phyloP scores from a whole-genome alignment of 2,888 invertebrate genomes.

The Lomographa bimaculata region DNA sequence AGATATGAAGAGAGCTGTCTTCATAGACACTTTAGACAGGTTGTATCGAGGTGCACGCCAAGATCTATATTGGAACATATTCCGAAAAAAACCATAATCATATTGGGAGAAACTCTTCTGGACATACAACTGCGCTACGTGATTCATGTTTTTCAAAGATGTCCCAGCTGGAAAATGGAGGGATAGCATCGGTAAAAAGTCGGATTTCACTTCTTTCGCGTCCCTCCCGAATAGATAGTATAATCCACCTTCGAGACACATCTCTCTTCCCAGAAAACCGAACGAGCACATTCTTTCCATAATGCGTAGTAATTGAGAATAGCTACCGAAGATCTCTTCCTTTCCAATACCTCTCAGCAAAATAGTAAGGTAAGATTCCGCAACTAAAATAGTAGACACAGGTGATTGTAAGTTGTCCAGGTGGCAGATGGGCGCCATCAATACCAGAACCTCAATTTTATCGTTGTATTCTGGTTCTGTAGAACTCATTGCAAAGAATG shows the following conservation, averaged over 20 bases:
- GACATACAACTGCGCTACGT: conserved; percentile 35
- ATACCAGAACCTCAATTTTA: conserved; percentile 15
- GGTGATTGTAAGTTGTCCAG: conserved; percentile 22
- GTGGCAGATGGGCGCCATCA: conserved; percentile 32
- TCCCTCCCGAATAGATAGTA: conserved; percentile 29
- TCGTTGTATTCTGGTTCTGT: conserved; percentile 19
- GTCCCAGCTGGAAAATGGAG: conserved; percentile 36
- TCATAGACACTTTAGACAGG: conserved; percentile 36
- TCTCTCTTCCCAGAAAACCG: conserved; percentile 15
- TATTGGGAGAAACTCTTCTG: conserved; percentile 34
- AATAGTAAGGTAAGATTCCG: conserved; percentile 4
- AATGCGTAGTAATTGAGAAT: not conserved
- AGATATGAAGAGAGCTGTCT: conserved; percentile 20
- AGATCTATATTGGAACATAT: conserved; percentile 19
- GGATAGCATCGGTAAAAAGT: conserved; percentile 26
- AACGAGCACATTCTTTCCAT: conserved; percentile 20
- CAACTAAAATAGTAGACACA: conserved; percentile 3
- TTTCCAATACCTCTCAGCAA: conserved; percentile 14
- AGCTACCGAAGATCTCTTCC: conserved; percentile 26
- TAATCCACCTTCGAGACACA: conserved; percentile 25
- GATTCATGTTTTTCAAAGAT: conserved; percentile 37
- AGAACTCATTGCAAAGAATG: conserved; percentile 14
- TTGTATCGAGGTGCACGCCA: conserved; percentile 40
- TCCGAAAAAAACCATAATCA: conserved; percentile 35
- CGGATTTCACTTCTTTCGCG: conserved; percentile 25